Evolutionary conservation across 2,113 vertebrate species (phyloP).

Genomic region (Syngnathus typhle): DNA sequence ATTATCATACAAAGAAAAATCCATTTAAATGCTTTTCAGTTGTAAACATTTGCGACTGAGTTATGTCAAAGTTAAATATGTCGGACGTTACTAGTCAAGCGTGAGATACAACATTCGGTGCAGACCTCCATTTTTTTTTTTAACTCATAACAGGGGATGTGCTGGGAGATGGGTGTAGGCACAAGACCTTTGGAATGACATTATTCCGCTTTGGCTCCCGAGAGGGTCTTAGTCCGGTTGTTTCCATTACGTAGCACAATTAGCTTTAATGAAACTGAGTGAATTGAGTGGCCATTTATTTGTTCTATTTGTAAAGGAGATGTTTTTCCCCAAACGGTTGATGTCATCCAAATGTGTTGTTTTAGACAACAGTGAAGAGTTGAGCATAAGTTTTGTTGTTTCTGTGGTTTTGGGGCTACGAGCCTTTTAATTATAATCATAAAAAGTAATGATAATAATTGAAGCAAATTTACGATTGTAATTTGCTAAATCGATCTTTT

Average conservation of each 20-base stretch:
- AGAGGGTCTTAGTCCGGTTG: conserved; percentile 24
- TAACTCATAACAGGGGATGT: conserved; percentile 41
- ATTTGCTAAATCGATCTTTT: neutral
- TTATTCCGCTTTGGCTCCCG: conserved; percentile 28
- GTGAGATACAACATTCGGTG: conserved; percentile 59
- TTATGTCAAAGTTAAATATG: conserved; percentile 65
- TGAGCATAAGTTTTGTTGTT: neutral
- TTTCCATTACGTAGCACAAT: conserved; percentile 49
- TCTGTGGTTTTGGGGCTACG: neutral
- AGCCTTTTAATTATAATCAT: neutral
- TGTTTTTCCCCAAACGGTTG: neutral
- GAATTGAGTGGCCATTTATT: conserved; percentile 5
- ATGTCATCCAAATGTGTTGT: neutral
- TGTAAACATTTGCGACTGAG: conserved; percentile 68
- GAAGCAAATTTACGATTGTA: neutral
- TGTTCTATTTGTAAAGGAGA: neutral
- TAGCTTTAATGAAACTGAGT: conserved; percentile 23
- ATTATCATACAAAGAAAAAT: conserved; percentile 55
- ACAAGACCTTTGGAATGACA: conserved; percentile 33
- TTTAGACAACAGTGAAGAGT: neutral
- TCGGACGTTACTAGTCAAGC: conserved; percentile 61
- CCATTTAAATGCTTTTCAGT: conserved; percentile 58
- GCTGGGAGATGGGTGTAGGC: conserved; percentile 44
- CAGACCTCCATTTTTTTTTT: conserved; percentile 51
- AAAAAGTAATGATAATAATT: neutral